phyloP scores from a whole-genome alignment of 2,888 invertebrate genomes.

The Volucella inanis region DNA sequence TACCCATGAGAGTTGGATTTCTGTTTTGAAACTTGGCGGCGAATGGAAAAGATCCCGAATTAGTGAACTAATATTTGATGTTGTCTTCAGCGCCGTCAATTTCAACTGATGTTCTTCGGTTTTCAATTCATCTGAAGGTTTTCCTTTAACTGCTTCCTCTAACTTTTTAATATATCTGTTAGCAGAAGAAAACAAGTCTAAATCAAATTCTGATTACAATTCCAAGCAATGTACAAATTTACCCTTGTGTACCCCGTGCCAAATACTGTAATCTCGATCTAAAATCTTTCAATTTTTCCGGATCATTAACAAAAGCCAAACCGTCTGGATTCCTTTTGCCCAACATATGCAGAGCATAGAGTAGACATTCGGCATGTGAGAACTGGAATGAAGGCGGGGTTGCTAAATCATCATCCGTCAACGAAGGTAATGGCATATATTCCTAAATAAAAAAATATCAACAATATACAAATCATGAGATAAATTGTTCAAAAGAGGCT shows the following conservation, averaged over 20 bases:
- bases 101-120: constrained; percentile 91
- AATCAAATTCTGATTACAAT: constrained; percentile 1
- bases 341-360: constrained; percentile 90
- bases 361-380: constrained; percentile 95
- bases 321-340: constrained; percentile 91
- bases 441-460: constrained; percentile 85
- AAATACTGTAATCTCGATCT: constrained; percentile 94
- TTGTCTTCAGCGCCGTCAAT: constrained; percentile 92
- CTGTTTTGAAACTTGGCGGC: constrained; percentile 95
- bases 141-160: constrained; percentile 85
- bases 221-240: constrained; percentile 80
- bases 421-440: constrained; percentile 94
- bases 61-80: constrained; percentile 95
- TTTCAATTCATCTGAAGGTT: constrained; percentile 88
- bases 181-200: not conserved
- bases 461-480: not conserved
- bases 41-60: constrained; percentile 97
- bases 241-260: constrained; percentile 95
- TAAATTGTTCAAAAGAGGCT: not conserved
- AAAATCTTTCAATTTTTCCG: constrained; percentile 91
- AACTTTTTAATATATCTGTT: constrained; percentile 82
- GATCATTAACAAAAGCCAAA: constrained; percentile 88
- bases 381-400: constrained; percentile 93
- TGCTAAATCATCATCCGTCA: constrained; percentile 85
- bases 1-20: constrained; percentile 90